These are phyloP conservation scores for Bicyclus anynana DNA, from an alignment of 1,140 invertebrate genomes.

Conservation along the genomic window DNA sequence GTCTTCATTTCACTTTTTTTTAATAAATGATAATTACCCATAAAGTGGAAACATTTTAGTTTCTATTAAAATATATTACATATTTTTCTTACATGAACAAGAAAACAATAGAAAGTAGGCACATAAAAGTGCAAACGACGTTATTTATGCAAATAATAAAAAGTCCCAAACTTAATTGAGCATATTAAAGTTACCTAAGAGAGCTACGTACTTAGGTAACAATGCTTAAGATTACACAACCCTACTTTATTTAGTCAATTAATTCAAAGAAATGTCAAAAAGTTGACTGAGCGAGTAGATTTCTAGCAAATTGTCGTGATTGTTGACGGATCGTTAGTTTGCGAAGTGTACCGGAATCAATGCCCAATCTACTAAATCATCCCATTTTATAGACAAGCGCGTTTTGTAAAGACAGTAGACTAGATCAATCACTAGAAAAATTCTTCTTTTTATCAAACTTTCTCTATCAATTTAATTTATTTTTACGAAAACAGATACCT, in stretches of 20 bases:
- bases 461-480: background rate
- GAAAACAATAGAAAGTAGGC: background rate
- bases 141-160: background rate
- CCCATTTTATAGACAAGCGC: slow-evolving; percentile 2
- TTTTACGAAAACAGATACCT: no score
- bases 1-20: no score
- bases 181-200: no score
- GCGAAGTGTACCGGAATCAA: slow-evolving; percentile 68
- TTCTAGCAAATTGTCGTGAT: slow-evolving; percentile 60
- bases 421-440: background rate
- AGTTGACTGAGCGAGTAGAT: slow-evolving; percentile 47
- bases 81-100: background rate
- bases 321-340: slow-evolving; percentile 59
- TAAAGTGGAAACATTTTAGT: no score
- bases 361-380: slow-evolving; percentile 13
- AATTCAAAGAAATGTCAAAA: slow-evolving; percentile 44
- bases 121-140: background rate
- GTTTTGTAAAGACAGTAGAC: background rate
- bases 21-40: no score
- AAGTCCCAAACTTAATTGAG: background rate
- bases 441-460: background rate
- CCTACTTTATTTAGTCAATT: slow-evolving; percentile 7
- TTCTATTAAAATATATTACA: no score
- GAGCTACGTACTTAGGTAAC: background rate
- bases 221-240: slow-evolving; percentile 5